Evolutionary conservation across 2,888 invertebrate species (phyloP), one percentile per base, ranked within the genome.

Genomic region (Xylota segnis): DNA sequence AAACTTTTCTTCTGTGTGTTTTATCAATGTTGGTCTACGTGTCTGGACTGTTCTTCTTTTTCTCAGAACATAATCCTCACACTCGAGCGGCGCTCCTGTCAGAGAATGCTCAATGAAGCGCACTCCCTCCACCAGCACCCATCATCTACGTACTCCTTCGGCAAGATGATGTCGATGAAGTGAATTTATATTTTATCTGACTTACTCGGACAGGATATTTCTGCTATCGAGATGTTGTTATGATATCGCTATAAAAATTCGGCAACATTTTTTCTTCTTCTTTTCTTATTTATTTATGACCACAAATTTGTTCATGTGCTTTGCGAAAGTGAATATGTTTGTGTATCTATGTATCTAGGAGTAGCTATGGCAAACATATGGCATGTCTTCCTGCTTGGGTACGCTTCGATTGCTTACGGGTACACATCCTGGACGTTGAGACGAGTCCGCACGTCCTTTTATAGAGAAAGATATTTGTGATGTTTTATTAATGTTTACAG

Each of bases 151-250:
- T 43, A 43, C 32, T 32, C 47, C 59, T 43, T 9, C 52, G 14
- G 66, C 54, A n/a, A n/a, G 79, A 81, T 79, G 81, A 78, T 78
- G 58, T 52, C 82, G 72, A 87, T 76, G 87, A 87, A 87, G 78
- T 87, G 77, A 78, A 87, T 87, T 87, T 87, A 87, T 87, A 87
- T 87, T 87, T 83, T 87, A 87, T 87, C 74, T 87, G 87, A 87
- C 78, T 58, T 74, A 68, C 87, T 83, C 83, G 87, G 87, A 87
- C 87, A 87, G 83, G 83, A 87, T 87, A 78, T 83, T 87, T 65
- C 58, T 78, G 54, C 71, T 82, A 86, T 86, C 86, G 76, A 86
- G 82, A 82, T 86, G 87, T 65, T 87, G 74, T 87, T 87, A 87
- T 87, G 87, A 87, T 87, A 87, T 83, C 83, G 77, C 83, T 70